Percentiles rank a stretch among this genome's conserved stretches.
Evolutionary conservation across 2,113 vertebrate species (phyloP).

Genomic region (Platichthys stellatus): DNA sequence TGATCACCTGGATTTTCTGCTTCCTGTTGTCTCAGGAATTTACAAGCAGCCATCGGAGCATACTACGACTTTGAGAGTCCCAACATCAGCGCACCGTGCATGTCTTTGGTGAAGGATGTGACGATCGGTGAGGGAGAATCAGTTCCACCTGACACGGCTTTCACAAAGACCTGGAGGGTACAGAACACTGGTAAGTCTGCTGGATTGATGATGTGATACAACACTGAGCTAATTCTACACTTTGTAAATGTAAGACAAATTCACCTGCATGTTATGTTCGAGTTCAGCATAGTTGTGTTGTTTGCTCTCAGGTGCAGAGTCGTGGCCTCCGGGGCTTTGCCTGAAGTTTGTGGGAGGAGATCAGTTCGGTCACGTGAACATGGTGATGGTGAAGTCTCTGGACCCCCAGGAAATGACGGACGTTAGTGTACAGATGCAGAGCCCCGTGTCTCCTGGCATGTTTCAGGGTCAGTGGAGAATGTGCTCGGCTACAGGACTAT

Average conservation of each 20-base stretch:
- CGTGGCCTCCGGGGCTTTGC: slow-evolving; percentile 97
- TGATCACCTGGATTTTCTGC: slow-evolving; percentile 20
- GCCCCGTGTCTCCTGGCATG: slow-evolving; percentile 94
- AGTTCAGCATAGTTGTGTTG: slow-evolving; percentile 33
- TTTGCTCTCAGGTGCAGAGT: slow-evolving; percentile 88
- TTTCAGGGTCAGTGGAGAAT: slow-evolving; percentile 99
- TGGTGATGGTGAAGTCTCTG: slow-evolving; percentile 95
- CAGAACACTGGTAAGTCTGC: slow-evolving; percentile 92
- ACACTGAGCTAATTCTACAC: not conserved
- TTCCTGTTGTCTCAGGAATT: slow-evolving; percentile 85
- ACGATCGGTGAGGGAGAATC: slow-evolving; percentile 98
- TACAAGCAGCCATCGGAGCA: slow-evolving; percentile 98
- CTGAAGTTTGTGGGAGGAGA: slow-evolving; percentile 98
- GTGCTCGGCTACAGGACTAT: slow-evolving; percentile 97
- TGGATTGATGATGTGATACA: not conserved
- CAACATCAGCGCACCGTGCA: slow-evolving; percentile 95
- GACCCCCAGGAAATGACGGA: slow-evolving; percentile 96
- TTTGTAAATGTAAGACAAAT: not conserved
- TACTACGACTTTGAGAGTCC: slow-evolving; percentile 99
- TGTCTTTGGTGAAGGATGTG: slow-evolving; percentile 98
- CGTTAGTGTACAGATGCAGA: slow-evolving; percentile 98
- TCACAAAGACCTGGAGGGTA: slow-evolving; percentile 99
- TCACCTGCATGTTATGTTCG: not conserved
- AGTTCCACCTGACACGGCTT: slow-evolving; percentile 95
- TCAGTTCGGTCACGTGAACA: slow-evolving; percentile 97